Percentiles rank a stretch among this genome's conserved stretches.
phyloP scores from a whole-genome alignment of 2,888 invertebrate genomes.

The Drymonia ruficornis region DNA sequence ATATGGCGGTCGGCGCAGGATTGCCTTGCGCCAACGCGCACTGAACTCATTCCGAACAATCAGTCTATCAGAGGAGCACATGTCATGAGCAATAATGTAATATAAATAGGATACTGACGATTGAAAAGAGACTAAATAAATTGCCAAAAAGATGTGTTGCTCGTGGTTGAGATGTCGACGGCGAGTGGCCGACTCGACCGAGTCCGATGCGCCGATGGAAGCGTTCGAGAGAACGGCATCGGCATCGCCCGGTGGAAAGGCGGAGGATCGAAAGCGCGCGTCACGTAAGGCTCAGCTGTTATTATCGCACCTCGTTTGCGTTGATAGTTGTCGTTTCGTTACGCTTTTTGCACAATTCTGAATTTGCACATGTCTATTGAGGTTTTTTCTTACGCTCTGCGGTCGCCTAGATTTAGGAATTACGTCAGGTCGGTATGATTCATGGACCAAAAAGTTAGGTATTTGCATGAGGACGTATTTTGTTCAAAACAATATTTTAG shows the following conservation, averaged over 20 bases:
- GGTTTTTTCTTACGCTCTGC: slow-evolving; percentile 31
- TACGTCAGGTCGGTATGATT: slow-evolving; percentile 55
- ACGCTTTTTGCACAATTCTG: slow-evolving; percentile 56
- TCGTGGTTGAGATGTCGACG: slow-evolving; percentile 77
- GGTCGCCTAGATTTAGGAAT: slow-evolving; percentile 32
- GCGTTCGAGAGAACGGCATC: slow-evolving; percentile 61
- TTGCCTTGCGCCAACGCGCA: slow-evolving; percentile 77
- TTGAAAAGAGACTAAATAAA: slow-evolving; percentile 40
- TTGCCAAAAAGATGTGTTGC: slow-evolving; percentile 70
- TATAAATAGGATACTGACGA: slow-evolving; percentile 27
- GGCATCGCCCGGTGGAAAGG: slow-evolving; percentile 43
- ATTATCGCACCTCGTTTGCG: slow-evolving; percentile 46
- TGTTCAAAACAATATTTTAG: background rate
- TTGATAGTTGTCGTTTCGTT: slow-evolving; percentile 36
- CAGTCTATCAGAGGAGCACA: slow-evolving; percentile 62
- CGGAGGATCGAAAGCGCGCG: slow-evolving; percentile 50
- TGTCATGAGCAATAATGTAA: slow-evolving; percentile 37
- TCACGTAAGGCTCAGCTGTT: slow-evolving; percentile 68
- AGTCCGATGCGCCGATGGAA: slow-evolving; percentile 53
- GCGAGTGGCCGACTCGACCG: slow-evolving; percentile 69
- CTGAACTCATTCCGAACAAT: slow-evolving; percentile 65
- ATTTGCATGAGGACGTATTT: slow-evolving; percentile 10
- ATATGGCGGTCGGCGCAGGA: slow-evolving; percentile 72
- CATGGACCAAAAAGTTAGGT: slow-evolving; percentile 44
- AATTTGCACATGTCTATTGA: slow-evolving; percentile 37